A percentile compares a stretch with the other conserved stretches of the same genome.
Conservation (phyloP, 2,888 invertebrate species). For the Lampropteryx suffumata region DNA sequence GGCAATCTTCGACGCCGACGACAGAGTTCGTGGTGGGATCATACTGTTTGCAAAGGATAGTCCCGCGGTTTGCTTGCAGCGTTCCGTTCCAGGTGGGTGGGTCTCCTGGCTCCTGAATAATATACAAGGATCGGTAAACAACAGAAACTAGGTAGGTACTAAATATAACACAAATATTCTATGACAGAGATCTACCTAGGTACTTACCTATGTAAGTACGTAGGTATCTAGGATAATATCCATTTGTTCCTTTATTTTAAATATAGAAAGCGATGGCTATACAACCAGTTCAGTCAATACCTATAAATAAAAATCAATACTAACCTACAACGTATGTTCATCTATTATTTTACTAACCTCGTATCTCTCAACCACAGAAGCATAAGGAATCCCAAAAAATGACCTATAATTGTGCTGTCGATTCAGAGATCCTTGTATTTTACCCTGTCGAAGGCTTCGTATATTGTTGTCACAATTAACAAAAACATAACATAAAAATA, state of each 20-base stretch:
- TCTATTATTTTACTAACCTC: conserved; percentile 28
- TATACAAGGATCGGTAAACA: neutral
- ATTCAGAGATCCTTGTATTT: conserved; percentile 29
- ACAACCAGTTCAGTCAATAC: too few species aligned
- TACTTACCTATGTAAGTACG: too few species aligned
- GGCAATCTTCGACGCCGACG: conserved; percentile 49
- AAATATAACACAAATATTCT: too few species aligned
- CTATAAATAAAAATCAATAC: too few species aligned
- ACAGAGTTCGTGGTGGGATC: conserved; percentile 18
- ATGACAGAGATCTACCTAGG: too few species aligned
- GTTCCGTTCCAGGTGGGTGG: conserved; percentile 42
- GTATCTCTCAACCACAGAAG: conserved; percentile 38
- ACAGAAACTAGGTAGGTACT: too few species aligned
- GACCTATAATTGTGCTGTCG: conserved; percentile 26
- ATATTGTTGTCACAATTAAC: conserved; percentile 3
- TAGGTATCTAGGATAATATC: too few species aligned
- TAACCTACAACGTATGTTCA: too few species aligned
- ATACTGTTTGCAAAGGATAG: conserved; percentile 40
- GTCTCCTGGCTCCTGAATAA: conserved; percentile 38
- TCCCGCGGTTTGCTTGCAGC: conserved; percentile 33
- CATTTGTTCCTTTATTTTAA: too few species aligned
- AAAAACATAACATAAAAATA: conserved; percentile 4
- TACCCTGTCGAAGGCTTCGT: conserved; percentile 35
- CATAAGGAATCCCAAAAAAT: conserved; percentile 45
- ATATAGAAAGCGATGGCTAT: too few species aligned